These are phyloP conservation scores for Scylla paramamosain DNA, from an alignment of 1,140 invertebrate genomes.

Conservation along the genomic window DNA sequence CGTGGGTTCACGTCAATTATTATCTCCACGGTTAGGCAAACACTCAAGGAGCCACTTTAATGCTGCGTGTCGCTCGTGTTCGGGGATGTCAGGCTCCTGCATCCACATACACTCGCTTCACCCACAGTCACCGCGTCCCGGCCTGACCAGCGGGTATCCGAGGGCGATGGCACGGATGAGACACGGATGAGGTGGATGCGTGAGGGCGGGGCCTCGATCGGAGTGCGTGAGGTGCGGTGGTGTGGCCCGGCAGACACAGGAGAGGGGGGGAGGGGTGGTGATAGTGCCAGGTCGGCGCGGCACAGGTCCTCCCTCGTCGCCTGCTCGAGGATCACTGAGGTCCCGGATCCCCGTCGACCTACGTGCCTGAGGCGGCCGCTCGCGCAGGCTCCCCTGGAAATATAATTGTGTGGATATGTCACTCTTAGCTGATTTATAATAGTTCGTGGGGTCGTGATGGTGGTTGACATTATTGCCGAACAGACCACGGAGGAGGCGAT, in stretches of 20 bases:
- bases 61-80: background rate
- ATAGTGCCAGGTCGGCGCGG: background rate
- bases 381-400: constrained; percentile 6
- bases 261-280: background rate
- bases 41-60: background rate
- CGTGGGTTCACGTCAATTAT: background rate
- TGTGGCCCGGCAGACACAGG: background rate
- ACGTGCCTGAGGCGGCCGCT: constrained; percentile 7
- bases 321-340: constrained; percentile 18
- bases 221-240: background rate
- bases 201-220: background rate
- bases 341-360: constrained; percentile 15
- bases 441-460: background rate
- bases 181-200: background rate
- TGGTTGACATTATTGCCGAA: constrained; percentile 14
- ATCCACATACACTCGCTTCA: background rate
- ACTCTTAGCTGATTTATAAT: constrained; percentile 15
- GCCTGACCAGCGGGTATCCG: background rate
- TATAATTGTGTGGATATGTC: constrained; percentile 23
- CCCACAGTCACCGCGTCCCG: background rate
- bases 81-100: background rate
- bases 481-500: background rate
- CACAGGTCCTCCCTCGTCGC: background rate
- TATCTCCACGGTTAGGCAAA: constrained; percentile 13
- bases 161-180: background rate